These are phyloP conservation scores for Ellobium chinense DNA, from an alignment of 2,888 invertebrate genomes.

Conservation along the genomic window DNA sequence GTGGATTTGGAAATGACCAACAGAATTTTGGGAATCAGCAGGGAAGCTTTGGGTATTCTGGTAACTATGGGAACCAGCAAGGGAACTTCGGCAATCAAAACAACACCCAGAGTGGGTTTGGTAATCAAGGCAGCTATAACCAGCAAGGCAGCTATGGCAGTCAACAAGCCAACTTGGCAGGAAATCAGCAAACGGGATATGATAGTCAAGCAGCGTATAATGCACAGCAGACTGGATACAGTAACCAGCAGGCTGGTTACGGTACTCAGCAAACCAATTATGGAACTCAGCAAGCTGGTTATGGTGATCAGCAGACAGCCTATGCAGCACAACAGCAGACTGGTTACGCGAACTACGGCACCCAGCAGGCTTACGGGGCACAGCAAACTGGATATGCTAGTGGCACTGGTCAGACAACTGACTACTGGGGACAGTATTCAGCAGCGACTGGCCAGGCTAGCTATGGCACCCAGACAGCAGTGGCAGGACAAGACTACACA, in stretches of 20 bases:
- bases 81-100: conserved; percentile 10
- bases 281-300: conserved; percentile 13
- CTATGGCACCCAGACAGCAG: conserved; percentile 3
- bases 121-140: conserved; percentile 25
- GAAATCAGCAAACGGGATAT: conserved; percentile 14
- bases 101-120: neutral
- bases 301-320: conserved; percentile 20
- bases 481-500: conserved; percentile 20
- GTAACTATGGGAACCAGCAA: conserved; percentile 35
- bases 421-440: conserved; percentile 31
- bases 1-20: neutral
- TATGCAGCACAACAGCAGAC: conserved; percentile 23
- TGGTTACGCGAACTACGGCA: neutral
- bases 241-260: conserved; percentile 25
- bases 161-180: neutral
- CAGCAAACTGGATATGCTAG: conserved; percentile 18
- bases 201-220: conserved; percentile 12
- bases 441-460: neutral
- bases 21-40: conserved; percentile 15
- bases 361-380: neutral
- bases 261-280: conserved; percentile 23
- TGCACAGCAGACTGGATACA: conserved; percentile 20
- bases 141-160: conserved; percentile 11
- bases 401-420: neutral
- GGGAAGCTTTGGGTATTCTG: neutral